Base-by-base conservation (phyloP, 2,797 vertebrate species). In the Rhinichthys osculus region DNA sequence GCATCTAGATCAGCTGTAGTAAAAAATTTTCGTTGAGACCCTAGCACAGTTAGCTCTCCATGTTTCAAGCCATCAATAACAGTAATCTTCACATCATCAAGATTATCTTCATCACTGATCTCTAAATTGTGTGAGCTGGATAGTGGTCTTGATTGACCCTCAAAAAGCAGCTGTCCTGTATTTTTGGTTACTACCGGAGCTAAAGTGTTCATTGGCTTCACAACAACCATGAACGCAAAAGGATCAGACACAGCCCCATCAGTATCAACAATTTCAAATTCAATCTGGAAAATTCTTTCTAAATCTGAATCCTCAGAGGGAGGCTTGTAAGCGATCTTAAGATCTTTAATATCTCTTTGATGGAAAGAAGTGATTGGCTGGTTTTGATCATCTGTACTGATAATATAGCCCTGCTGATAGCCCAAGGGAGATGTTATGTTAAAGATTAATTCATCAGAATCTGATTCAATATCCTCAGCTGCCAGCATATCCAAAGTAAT, bases 311-410 rank as follows among this genome's bases (percentile, higher is more conserved):
- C 96, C 1, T 94, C 93, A 3, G 93, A 90, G 0, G 97, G 96
- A 1, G 97, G 96, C 86, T 96, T 96, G 85, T 96, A 97, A 16
- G 97, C 96, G 84, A 98, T 96, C 93, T 96, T 98, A 71, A 98
- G 92, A 85, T 98, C 96, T 88, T 91, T 93, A 50, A 98, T 89
- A 82, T 98, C 97, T 89, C 90, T 93, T 92, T 98, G 96, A 52
- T 93, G 95, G 90, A 98, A 98, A n/a, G 96, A 96, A 3, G 95
- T 93, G n/a, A 97, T 95, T 1, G 96, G 95, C 73, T 93, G 83
- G 87, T 96, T 95, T 85, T 94, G 95, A 88, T 97, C 96, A 76
- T 97, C 96, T 0, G 96, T 98, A 90, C 95, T 97, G 90, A 98
- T 95, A 70, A 97, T 92, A 66, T 94, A 96, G 33, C 97, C 96